Base-by-base conservation (phyloP, 2,797 vertebrate species). In the Lerista edwardsae region DNA sequence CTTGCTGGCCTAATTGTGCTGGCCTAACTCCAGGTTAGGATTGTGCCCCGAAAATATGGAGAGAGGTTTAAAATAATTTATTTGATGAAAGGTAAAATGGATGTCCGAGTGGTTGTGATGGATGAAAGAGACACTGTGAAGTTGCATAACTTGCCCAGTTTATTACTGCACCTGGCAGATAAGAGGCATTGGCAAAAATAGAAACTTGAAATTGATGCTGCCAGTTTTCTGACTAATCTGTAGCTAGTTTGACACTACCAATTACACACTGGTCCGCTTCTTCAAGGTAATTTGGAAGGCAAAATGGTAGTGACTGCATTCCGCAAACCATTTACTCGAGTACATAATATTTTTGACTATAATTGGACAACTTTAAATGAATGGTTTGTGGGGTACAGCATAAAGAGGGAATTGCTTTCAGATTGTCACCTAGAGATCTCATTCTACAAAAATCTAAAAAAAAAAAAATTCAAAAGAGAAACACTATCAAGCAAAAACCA, bases 101-200 rank as follows among this genome's bases (percentile, higher is more conserved):
- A 67, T 75, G 25, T 47, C 25, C 25, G 51, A 39, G 39, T 27
- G 44, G 1, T 6, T 55, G 61, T 39, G 25, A 25, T 68, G 80
- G n/a, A 75, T 74, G 36, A 65, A 47, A 71, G 51, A 57, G 47
- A 75, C 34, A 76, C n/a, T 19, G 39, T 51, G 59, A 83, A 57
- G 47, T 61, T 84, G 74, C 36, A 27, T 68, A 83, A 83, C 10
- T 59, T 76, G 25, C 31, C 15, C 21, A 57, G 27, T 65, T 39
- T 25, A 68, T 69, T 84, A 59, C 29, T 59, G 4, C 5, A 10
- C 64, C 17, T 27, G 23, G 57, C 65, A 76, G 74, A n/a, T n/a
- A n/a, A n/a, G n/a, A 83, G 51, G 10, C 27, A 59, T 68, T 14
- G 6, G 55, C 64, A 57, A 76, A 76, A 83, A 83, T 76, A 68